Evolutionary conservation across 2,797 vertebrate genomes (phyloP).

Genomic region (Sandelia bainsii): DNA sequence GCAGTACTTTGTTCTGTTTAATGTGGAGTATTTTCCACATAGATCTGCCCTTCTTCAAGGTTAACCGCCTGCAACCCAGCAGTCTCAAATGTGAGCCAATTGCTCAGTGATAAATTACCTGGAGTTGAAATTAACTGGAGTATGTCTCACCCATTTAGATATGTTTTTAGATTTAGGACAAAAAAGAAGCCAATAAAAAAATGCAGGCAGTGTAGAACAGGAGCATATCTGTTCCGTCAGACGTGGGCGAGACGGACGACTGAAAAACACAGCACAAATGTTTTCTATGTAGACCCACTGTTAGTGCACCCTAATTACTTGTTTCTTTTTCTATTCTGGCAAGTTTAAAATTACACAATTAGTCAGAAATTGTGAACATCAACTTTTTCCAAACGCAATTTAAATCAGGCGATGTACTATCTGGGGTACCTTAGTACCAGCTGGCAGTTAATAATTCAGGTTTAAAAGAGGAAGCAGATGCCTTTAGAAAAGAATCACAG

Average conservation of each 20-base stretch:
- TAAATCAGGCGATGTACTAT: background rate
- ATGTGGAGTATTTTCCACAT: slow-evolving; percentile 52
- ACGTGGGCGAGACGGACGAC: background rate
- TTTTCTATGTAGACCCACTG: background rate
- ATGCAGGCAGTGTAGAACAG: background rate
- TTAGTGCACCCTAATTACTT: slow-evolving; percentile 5
- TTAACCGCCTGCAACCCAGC: slow-evolving; percentile 32
- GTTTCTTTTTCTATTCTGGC: background rate
- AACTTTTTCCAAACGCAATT: slow-evolving; percentile 1
- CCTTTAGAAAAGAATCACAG: background rate
- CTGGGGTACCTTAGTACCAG: background rate
- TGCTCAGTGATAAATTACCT: slow-evolving; percentile 31
- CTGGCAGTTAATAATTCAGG: background rate
- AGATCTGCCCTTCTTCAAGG: slow-evolving; percentile 51
- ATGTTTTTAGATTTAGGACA: slow-evolving; percentile 1
- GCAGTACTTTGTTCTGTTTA: slow-evolving; percentile 46
- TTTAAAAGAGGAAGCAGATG: slow-evolving; percentile 3
- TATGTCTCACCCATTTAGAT: background rate
- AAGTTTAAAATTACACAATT: background rate
- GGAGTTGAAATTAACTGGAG: slow-evolving; percentile 22
- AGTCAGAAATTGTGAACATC: slow-evolving; percentile 2
- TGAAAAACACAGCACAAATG: background rate
- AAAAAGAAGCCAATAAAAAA: slow-evolving; percentile 4
- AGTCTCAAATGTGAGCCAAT: slow-evolving; percentile 21
- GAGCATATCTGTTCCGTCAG: background rate